phyloP scores from a whole-genome alignment of 2,113 vertebrate species.

The Tupaia chinensis region DNA sequence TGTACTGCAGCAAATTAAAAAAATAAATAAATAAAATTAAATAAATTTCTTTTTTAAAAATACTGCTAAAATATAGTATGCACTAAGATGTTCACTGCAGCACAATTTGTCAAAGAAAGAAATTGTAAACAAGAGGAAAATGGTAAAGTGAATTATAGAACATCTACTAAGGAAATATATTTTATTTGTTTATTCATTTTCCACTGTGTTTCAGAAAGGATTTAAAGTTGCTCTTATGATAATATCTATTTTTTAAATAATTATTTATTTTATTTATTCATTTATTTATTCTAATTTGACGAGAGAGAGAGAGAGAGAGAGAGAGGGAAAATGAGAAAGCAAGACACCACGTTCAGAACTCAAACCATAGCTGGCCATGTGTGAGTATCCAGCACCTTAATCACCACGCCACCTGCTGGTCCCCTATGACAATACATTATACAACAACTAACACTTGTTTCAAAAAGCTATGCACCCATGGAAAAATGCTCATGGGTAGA shows the following conservation, averaged over 20 bases:
- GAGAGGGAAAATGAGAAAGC: too few relatives aligned
- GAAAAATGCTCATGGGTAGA: neutral
- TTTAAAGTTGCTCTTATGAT: neutral
- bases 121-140: constrained; percentile 42
- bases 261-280: too few relatives aligned
- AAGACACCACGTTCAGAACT: too few relatives aligned
- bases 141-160: neutral
- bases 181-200: constrained; percentile 13
- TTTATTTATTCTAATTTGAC: too few relatives aligned
- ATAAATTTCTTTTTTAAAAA: too few relatives aligned
- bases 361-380: too few relatives aligned
- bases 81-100: neutral
- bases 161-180: neutral
- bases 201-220: constrained; percentile 24
- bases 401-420: too few relatives aligned
- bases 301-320: too few relatives aligned
- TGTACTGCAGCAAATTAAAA: too few relatives aligned
- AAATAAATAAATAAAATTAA: too few relatives aligned
- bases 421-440: too few relatives aligned
- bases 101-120: neutral
- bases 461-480: neutral
- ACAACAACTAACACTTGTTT: neutral
- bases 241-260: neutral
- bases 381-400: too few relatives aligned
- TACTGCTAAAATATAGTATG: neutral